Conservation (phyloP, 2,797 vertebrate genomes). For the Hipposideros larvatus region DNA sequence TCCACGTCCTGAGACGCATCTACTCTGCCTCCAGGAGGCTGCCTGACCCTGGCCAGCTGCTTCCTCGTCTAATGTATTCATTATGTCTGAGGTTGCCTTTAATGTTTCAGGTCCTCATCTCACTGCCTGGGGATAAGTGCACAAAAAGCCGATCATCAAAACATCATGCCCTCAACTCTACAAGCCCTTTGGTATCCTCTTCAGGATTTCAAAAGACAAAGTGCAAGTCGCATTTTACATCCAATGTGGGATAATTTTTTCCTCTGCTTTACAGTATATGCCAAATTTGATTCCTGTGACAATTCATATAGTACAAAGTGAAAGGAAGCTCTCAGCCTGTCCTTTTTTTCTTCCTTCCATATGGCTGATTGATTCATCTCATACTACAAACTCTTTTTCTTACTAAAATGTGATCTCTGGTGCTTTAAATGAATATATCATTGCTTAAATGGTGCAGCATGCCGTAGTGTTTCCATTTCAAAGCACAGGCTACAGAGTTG, state of each 20-base stretch:
- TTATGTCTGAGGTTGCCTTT: slow-evolving; percentile 67
- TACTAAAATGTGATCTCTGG: slow-evolving; percentile 75
- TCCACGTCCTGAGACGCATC: slow-evolving; percentile 40
- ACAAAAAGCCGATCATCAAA: slow-evolving; percentile 55
- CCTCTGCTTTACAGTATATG: slow-evolving; percentile 56
- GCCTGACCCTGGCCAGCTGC: neutral
- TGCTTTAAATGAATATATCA: slow-evolving; percentile 78
- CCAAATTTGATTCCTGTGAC: slow-evolving; percentile 74
- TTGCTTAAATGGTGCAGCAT: slow-evolving; percentile 55
- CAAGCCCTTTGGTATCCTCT: slow-evolving; percentile 30
- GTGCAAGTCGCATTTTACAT: slow-evolving; percentile 67
- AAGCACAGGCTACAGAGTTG: slow-evolving; percentile 22
- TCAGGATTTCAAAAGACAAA: slow-evolving; percentile 70
- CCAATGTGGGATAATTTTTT: slow-evolving; percentile 57
- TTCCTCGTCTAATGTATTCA: slow-evolving; percentile 47
- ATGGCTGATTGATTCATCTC: slow-evolving; percentile 79
- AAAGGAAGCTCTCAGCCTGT: slow-evolving; percentile 70
- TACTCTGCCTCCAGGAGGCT: slow-evolving; percentile 45
- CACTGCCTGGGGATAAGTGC: slow-evolving; percentile 49
- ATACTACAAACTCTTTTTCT: slow-evolving; percentile 74
- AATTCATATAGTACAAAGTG: slow-evolving; percentile 77
- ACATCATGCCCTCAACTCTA: slow-evolving; percentile 3
- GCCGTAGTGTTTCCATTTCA: slow-evolving; percentile 65
- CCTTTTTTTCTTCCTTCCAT: slow-evolving; percentile 63
- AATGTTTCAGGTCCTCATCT: slow-evolving; percentile 51